Conservation (phyloP, 1,140 invertebrate species). For the Psix sp. region DNA sequence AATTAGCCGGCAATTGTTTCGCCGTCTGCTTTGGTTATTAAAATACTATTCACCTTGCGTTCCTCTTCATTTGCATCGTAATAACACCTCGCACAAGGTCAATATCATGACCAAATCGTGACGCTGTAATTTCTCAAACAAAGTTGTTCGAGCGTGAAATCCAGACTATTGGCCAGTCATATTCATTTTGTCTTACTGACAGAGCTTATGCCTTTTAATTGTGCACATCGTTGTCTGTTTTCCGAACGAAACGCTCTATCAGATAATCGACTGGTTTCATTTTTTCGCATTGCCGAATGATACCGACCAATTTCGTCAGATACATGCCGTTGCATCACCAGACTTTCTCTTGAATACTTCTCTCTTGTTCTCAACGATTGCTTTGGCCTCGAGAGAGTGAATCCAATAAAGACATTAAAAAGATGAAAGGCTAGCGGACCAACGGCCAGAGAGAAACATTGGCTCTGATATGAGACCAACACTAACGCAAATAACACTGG, state of each 20-base stretch:
- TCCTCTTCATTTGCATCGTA: constrained; percentile 22
- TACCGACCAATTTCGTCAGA: constrained; percentile 33
- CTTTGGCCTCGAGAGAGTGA: constrained; percentile 59
- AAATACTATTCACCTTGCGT: constrained; percentile 5
- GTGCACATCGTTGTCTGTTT: too few species aligned
- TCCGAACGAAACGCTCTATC: too few species aligned
- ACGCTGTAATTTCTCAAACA: constrained; percentile 34
- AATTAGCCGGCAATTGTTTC: constrained; percentile 16
- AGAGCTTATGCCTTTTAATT: too few species aligned
- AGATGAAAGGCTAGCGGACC: constrained; percentile 62
- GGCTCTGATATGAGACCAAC: constrained; percentile 58
- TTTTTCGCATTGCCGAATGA: too few species aligned
- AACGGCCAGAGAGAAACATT: constrained; percentile 63
- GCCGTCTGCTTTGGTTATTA: constrained; percentile 1
- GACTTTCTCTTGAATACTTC: constrained; percentile 46
- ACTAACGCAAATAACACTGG: constrained; percentile 46
- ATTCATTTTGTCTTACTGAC: constrained; percentile 13
- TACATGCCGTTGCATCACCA: constrained; percentile 24
- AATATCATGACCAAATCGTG: constrained; percentile 39
- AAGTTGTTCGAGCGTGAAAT: constrained; percentile 37
- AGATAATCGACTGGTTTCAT: too few species aligned
- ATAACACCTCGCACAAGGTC: constrained; percentile 27
- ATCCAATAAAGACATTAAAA: constrained; percentile 72
- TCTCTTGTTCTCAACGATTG: constrained; percentile 37
- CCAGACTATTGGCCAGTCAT: constrained; percentile 14